phyloP scores from a whole-genome alignment of 2,797 vertebrate species.

The Cyclura pinguis region DNA sequence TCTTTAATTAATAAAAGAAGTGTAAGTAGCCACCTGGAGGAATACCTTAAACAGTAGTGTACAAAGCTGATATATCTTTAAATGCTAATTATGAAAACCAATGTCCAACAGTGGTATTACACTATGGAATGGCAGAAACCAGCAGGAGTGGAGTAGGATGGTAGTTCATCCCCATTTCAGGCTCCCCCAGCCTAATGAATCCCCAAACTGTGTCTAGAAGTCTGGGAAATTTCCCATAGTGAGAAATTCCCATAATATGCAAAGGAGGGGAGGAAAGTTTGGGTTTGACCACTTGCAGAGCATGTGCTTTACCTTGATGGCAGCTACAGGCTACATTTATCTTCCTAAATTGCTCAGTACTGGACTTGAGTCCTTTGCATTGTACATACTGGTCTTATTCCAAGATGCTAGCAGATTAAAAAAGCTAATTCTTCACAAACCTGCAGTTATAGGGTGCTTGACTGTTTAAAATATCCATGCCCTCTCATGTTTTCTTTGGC shows the following conservation, averaged over 20 bases:
- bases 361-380: background rate
- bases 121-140: too few relatives aligned
- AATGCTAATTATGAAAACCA: background rate
- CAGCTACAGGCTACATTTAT: background rate
- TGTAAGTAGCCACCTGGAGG: too few relatives aligned
- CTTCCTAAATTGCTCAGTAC: background rate
- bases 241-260: too few relatives aligned
- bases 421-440: background rate
- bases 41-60: background rate
- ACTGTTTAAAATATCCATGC: background rate
- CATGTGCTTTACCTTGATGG: background rate
- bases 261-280: background rate
- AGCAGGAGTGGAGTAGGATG: too few relatives aligned
- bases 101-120: too few relatives aligned
- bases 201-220: too few relatives aligned
- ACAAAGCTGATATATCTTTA: background rate
- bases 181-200: too few relatives aligned
- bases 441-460: background rate
- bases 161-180: too few relatives aligned
- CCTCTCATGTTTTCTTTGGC: background rate
- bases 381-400: background rate
- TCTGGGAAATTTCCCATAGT: too few relatives aligned
- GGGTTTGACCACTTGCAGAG: background rate
- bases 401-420: background rate
- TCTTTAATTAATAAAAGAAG: background rate